Evolutionary conservation across 2,797 vertebrate genomes (phyloP).

Genomic region (Pyrocephalus nanus): DNA sequence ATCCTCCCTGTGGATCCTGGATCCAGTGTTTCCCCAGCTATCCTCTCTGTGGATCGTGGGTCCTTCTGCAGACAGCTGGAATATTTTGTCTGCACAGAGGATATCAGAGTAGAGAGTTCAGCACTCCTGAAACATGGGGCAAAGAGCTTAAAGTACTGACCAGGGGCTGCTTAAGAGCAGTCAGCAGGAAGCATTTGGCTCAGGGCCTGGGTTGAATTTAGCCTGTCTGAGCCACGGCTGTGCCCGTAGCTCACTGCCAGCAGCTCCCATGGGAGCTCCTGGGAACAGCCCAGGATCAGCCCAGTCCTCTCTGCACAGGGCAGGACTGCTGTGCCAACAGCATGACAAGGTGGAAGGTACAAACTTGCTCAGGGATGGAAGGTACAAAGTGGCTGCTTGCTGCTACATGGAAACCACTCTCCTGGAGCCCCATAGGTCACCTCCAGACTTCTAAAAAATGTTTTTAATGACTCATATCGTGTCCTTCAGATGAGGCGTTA

Average conservation of each 20-base stretch:
- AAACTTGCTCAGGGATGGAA: neutral
- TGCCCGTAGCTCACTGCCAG: neutral
- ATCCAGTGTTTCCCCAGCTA: neutral
- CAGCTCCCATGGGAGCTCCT: neutral
- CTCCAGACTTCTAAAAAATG: slow-evolving; percentile 28
- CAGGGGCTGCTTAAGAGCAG: neutral
- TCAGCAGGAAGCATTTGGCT: neutral
- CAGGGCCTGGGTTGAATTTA: neutral
- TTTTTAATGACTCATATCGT: slow-evolving; percentile 21
- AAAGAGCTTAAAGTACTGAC: neutral
- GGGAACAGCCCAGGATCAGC: neutral
- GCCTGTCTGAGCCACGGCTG: neutral
- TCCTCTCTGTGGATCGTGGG: neutral
- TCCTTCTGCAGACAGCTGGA: neutral
- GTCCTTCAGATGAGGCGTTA: slow-evolving; percentile 31
- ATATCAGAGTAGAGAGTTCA: neutral
- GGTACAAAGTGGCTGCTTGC: neutral
- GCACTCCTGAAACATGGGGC: neutral
- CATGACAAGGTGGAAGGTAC: neutral
- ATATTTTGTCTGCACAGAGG: neutral
- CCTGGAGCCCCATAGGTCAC: slow-evolving; percentile 28
- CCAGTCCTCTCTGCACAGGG: neutral
- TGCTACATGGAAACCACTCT: neutral
- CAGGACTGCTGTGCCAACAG: neutral
- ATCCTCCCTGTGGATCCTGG: too few species aligned